Conservation (phyloP, 2,888 invertebrate genomes). For the Aproaerema taeniolella region DNA sequence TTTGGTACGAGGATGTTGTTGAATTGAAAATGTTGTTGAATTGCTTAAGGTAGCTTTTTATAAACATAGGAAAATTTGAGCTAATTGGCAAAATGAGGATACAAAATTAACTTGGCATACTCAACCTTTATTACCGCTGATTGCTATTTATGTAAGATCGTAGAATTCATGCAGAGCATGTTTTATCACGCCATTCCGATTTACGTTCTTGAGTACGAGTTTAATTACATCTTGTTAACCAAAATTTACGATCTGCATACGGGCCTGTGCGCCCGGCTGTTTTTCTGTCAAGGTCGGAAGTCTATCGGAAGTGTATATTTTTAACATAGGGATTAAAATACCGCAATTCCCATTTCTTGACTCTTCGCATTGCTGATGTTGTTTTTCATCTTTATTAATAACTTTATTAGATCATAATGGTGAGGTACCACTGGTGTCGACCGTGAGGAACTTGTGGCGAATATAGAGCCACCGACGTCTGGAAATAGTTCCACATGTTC, state of each 20-base stretch:
- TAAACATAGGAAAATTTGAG: too few species aligned
- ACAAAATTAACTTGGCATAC: too few species aligned
- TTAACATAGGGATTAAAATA: slow-evolving; percentile 14
- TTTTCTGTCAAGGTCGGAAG: slow-evolving; percentile 34
- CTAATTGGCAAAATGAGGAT: too few species aligned
- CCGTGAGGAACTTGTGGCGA: not conserved
- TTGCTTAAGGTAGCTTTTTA: too few species aligned
- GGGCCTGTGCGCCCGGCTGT: not conserved
- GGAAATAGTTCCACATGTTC: not conserved
- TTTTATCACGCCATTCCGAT: too few species aligned
- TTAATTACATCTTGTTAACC: too few species aligned
- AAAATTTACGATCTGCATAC: not conserved
- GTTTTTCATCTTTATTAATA: slow-evolving; percentile 11
- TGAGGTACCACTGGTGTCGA: not conserved
- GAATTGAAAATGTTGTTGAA: too few species aligned
- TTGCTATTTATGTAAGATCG: too few species aligned
- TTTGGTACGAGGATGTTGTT: too few species aligned
- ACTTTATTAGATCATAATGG: slow-evolving; percentile 3
- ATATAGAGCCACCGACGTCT: not conserved
- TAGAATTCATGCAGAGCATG: too few species aligned
- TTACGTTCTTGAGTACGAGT: too few species aligned
- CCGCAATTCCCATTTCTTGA: slow-evolving; percentile 15
- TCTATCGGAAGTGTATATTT: slow-evolving; percentile 15
- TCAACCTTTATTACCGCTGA: too few species aligned
- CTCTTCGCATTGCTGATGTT: slow-evolving; percentile 8